Evolutionary conservation across 1,140 invertebrate species (phyloP).

Genomic region (Acromyrmex heyeri): DNA sequence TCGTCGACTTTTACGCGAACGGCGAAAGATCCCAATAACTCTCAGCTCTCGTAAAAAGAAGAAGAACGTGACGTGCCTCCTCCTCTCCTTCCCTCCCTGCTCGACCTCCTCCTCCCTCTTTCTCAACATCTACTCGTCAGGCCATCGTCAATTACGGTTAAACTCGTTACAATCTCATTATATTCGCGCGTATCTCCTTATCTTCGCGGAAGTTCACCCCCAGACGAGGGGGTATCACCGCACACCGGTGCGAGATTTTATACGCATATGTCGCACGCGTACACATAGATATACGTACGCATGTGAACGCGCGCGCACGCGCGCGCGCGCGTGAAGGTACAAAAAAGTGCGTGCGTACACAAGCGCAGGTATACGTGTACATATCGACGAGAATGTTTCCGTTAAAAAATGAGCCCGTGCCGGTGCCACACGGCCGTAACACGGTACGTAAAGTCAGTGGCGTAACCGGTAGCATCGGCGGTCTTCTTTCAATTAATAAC

Average conservation of each 20-base stretch:
- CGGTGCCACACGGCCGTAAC: conserved; percentile 72
- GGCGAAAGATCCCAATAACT: conserved; percentile 38
- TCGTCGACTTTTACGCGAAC: conserved; percentile 26
- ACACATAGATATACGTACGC: neutral
- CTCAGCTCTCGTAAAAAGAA: conserved; percentile 9
- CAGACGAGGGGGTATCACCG: conserved; percentile 19
- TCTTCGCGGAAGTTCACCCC: conserved; percentile 47
- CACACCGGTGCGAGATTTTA: conserved; percentile 16
- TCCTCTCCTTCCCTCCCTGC: neutral
- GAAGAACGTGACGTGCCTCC: conserved; percentile 22
- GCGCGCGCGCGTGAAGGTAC: neutral
- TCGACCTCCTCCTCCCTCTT: neutral
- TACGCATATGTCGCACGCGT: conserved; percentile 2
- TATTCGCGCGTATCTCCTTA: conserved; percentile 59
- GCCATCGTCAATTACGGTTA: conserved; percentile 56
- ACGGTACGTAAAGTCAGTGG: conserved; percentile 77
- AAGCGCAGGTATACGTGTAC: conserved; percentile 18
- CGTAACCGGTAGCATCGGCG: conserved; percentile 83
- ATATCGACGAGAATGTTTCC: conserved; percentile 73
- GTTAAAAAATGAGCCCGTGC: conserved; percentile 74
- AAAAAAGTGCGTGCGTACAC: conserved; percentile 8
- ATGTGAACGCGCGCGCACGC: neutral
- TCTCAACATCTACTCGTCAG: conserved; percentile 7
- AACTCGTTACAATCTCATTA: conserved; percentile 61
- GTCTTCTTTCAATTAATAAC: conserved; percentile 86